Base-by-base conservation (phyloP, 1,140 invertebrate species). In the Diprion similis region DNA sequence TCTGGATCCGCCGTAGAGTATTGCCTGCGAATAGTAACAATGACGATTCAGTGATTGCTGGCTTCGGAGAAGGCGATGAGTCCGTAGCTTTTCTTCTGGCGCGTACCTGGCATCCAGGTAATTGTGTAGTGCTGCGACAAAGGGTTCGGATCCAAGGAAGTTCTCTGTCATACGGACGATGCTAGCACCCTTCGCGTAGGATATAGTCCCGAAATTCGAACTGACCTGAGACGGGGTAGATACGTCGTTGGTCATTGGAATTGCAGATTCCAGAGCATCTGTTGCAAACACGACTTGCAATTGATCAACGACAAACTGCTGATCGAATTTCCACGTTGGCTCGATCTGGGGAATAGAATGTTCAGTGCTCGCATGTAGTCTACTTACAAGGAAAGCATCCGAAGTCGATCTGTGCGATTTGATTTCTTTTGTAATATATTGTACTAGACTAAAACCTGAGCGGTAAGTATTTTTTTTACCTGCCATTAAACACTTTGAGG, bases 161-260 rank as follows among this genome's bases (percentile, higher is more conserved):
- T 92, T 89, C 69, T 91, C 89, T 90, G 95, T 92, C 94, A 96
- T 96, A 71, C 93, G 88, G 11, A 96, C 89, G 3, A 96, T 90
- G 51, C 90, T 90, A 67, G 87, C 89, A 72, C 89, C 89, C 88
- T 96, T 96, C 15, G 86, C 85, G 76, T 96, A 96, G 13, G 92
- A 94, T 48, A 94, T 94, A 1, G 82, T 82, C 80, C 93, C 92
- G 83, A 94, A 95, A 51, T 92, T 90, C 68, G 88, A 84, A 15
- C 83, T 85, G 46, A 95, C 91, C 83, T 93, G 89, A 18, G 85
- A 81, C 46, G 89, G 89, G 76, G 68, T 83, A 0, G 0, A 79
- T 80, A 80, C 76, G 0, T 73, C 37, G 47, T 83, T 80, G 45
- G 83, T 83, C 79, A 88, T 77, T 7, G 86, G 75, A 10, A 71